Base-by-base conservation (phyloP, 2,113 vertebrate genomes). In the Leucosticte australis region DNA sequence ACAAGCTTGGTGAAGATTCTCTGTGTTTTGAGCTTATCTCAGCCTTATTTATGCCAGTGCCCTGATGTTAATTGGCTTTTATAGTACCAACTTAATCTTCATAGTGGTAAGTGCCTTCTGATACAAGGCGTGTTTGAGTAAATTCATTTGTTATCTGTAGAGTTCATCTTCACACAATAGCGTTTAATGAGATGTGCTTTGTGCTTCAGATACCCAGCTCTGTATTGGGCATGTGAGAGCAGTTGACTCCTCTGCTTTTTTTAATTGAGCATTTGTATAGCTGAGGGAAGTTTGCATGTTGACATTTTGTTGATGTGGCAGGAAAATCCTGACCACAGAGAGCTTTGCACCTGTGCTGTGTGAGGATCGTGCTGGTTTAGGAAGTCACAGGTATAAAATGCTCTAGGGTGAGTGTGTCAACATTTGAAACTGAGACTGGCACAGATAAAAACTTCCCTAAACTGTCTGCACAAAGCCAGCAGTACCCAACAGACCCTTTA, bases 51-150 rank as follows among this genome's bases (percentile, higher is more conserved):
- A 55, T 94, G 52, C 41, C 64, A 31, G 84, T 88, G 87, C 41
- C 87, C 53, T 78, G 69, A 60, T 68, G 94, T 95, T 94, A 91
- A 95, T 97, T 97, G 96, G 94, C 82, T 95, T 89, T 94, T 92
- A 46, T 93, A 90, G 67, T 91, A 74, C 79, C 87, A 95, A 59
- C 94, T 90, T 92, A 89, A 90, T 82, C 85, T 93, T 96, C 90
- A 49, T 87, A 52, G 90, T 82, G 96, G 92, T 86, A 95, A 95
- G 95, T 97, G 96, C 96, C 96, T 98, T 97, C 90, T 90, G 90
- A 91, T 87, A 94, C 84, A 60, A 92, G 97, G 93, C 80, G 42
- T 41, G 12, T 89, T 67, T 50, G 63, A 83, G 65, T 52, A 63
- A 86, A 92, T 73, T 69, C 13, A 10, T 90, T 92, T 89, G n/a